Evolutionary conservation across 2,888 invertebrate species (phyloP), one percentile per base, ranked within the genome.

Genomic region (Ormyrus labotus): DNA sequence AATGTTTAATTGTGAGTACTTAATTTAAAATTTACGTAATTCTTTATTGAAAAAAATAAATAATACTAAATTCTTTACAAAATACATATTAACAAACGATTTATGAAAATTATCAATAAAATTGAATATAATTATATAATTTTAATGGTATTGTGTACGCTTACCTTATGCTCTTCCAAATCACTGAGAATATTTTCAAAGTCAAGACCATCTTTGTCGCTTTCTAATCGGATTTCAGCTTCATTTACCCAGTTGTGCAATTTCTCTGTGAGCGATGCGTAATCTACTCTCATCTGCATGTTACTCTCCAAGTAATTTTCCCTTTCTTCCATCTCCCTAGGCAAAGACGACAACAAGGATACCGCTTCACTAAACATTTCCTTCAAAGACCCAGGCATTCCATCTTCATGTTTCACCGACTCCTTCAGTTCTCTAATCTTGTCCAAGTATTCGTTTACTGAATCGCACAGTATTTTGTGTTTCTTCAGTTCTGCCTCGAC

Each of bases 341-440:
- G 97, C 72, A 97, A 86, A 0, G 96, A 96, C 2, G 95, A 93
- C 61, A 96, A 92, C 48, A 97, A 90, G 0, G 96, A 96, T 81
- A 95, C 94, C 0, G 96, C 96, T 89, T 97, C 96, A 64, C 96
- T 96, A 5, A 97, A 92, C 93, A 96, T 96, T 91, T 97, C 97
- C 80, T 95, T 92, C 72, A 97, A 89, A 0, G 96, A 94, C 51
- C 96, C 94, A 0, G 97, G 97, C 90, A 97, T 93, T 10, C 95
- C 94, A 71, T 96, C 94, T 83, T 96, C 96, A 67, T 95, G 93
- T 81, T 94, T 94, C 2, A 96, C 93, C 6, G 93, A 92, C 67
- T 95, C 95, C 85, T 94, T 95, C 51, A 97, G 93, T 79, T 93
- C 93, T 63, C 93, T 93, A 8, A 96, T 93, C 86, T 94, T 94